A percentile compares a stretch with the other conserved stretches of the same genome.
Evolutionary conservation across 64 coral and sea anemone species (phyloP).

Genomic region (Hydrozoanthus tunicans): DNA sequence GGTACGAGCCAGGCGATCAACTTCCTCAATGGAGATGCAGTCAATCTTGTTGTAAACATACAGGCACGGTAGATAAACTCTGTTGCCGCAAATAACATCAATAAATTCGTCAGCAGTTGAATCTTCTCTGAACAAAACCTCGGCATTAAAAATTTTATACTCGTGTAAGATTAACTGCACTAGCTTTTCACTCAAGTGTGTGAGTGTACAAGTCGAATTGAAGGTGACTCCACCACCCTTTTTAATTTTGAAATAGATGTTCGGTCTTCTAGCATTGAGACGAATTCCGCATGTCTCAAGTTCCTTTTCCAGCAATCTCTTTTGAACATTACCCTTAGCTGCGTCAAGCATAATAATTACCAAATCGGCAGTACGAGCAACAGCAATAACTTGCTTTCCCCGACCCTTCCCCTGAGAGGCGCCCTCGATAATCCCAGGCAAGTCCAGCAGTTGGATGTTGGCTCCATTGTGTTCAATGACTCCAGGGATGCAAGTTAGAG

Average conservation of each 20-base stretch:
- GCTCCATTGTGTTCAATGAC: constrained; percentile 92
- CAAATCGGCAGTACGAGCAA: constrained; percentile 92
- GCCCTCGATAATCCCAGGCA: constrained; percentile 96
- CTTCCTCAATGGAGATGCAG: constrained; percentile 97
- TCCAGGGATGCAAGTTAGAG: constrained; percentile 91
- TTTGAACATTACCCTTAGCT: constrained; percentile 89
- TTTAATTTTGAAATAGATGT: constrained; percentile 97
- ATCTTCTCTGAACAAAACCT: constrained; percentile 96
- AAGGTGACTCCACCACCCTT: constrained; percentile 92
- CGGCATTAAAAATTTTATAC: constrained; percentile 99
- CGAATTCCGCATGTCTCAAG: constrained; percentile 94
- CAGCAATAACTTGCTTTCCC: constrained; percentile 92
- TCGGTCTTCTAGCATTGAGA: constrained; percentile 83
- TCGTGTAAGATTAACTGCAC: constrained; percentile 93
- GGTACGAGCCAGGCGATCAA: constrained; percentile 88
- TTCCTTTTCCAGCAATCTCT: constrained; percentile 88
- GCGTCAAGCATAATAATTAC: constrained; percentile 97
- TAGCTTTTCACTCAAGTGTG: constrained; percentile 90
- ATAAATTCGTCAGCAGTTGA: constrained; percentile 93
- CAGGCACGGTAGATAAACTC: constrained; percentile 88
- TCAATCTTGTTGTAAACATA: constrained; percentile 99
- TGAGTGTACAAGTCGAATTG: constrained; percentile 91
- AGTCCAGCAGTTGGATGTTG: constrained; percentile 94
- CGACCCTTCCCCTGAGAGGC: constrained; percentile 93
- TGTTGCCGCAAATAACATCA: constrained; percentile 92